These are phyloP conservation scores for Dascyllus trimaculatus DNA, from an alignment of 2,113 vertebrate species.

Conservation along the genomic window DNA sequence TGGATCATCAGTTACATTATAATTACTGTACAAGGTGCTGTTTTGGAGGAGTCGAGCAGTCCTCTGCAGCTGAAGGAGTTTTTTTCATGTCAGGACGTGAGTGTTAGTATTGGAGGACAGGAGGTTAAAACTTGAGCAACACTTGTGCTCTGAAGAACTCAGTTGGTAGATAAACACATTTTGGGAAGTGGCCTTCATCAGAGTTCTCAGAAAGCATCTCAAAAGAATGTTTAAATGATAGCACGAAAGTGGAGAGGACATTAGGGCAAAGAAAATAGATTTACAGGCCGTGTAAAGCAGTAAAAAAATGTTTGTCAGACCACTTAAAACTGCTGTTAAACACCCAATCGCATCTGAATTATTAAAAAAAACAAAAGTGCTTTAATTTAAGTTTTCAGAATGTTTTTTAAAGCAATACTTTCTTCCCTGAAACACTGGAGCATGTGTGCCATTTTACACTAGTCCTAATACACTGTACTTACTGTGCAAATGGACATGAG, in stretches of 20 bases:
- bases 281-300: no score
- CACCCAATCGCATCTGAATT: no score
- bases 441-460: no score
- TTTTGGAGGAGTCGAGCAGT: neutral
- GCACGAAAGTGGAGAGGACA: neutral
- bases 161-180: neutral
- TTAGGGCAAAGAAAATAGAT: no score
- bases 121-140: neutral
- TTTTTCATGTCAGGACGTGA: neutral
- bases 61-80: neutral
- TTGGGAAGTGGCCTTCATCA: neutral
- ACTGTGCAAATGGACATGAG: no score
- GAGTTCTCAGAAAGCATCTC: fast-evolving
- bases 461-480: no score
- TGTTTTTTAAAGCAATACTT: no score
- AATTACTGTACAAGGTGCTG: neutral
- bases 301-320: no score
- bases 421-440: no score
- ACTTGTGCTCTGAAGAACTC: neutral
- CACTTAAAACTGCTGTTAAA: no score
- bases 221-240: neutral
- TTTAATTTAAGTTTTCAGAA: no score
- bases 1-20: neutral
- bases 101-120: neutral
- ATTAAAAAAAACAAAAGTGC: no score